These are phyloP conservation scores for Seladonia tumulorum DNA, from an alignment of 2,888 invertebrate genomes.

Conservation along the genomic window DNA sequence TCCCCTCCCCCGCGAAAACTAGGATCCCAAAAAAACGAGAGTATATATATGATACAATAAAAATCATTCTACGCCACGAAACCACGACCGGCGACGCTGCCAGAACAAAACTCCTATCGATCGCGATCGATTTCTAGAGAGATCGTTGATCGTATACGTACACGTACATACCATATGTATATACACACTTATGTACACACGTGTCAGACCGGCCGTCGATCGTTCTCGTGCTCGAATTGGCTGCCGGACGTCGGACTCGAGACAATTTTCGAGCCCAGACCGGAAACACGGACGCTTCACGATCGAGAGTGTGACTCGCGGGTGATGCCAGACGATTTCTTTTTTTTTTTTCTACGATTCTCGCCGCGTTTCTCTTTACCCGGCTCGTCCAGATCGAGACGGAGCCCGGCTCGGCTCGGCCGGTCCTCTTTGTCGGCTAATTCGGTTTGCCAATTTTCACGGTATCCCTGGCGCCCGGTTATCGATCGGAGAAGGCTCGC, in stretches of 20 bases:
- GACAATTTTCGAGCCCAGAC: background rate
- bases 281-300: constrained; percentile 4
- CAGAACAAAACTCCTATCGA: constrained; percentile 13
- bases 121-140: constrained; percentile 47
- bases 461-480: background rate
- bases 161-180: constrained; percentile 41
- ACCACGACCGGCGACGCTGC: background rate
- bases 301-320: background rate
- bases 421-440: constrained; percentile 34
- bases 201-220: no score
- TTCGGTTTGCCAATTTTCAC: constrained; percentile 38
- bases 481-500: constrained; percentile 41
- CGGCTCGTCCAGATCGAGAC: background rate
- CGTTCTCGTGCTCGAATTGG: constrained; percentile 34
- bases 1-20: background rate
- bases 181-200: constrained; percentile 1
- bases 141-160: constrained; percentile 49
- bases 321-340: background rate
- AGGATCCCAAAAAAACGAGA: background rate
- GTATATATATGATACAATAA: background rate
- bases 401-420: background rate
- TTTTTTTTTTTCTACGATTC: background rate
- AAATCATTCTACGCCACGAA: background rate
- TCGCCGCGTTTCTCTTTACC: background rate
- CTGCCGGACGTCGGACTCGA: constrained; percentile 51